Percentiles rank a stretch among this genome's conserved stretches.
Evolutionary conservation across 1,140 invertebrate species (phyloP).

Genomic region (Parapsyche elsis): DNA sequence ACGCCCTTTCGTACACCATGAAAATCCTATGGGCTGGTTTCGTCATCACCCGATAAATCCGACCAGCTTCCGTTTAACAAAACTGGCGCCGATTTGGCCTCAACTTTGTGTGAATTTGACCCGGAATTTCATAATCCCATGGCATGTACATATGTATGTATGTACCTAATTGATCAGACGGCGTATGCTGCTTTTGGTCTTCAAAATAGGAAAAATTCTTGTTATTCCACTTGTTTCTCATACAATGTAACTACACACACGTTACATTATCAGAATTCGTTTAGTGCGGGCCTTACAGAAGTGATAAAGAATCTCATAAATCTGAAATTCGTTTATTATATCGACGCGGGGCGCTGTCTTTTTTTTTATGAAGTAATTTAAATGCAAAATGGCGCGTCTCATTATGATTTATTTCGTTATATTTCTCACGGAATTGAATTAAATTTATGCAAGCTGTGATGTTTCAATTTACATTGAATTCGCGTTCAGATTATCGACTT

Average conservation of each 20-base stretch:
- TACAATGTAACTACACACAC: too few relatives aligned
- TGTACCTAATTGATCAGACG: too few relatives aligned
- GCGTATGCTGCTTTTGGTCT: too few relatives aligned
- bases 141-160: too few relatives aligned
- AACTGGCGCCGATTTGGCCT: not conserved
- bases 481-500: not conserved
- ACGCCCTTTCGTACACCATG: not conserved
- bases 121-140: too few relatives aligned
- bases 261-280: too few relatives aligned
- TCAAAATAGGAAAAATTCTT: too few relatives aligned
- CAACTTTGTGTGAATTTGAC: not conserved
- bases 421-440: constrained; percentile 5
- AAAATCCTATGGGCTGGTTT: not conserved
- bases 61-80: not conserved
- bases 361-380: not conserved
- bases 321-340: too few relatives aligned
- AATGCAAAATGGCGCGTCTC: not conserved
- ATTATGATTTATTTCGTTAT: constrained; percentile 4
- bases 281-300: too few relatives aligned
- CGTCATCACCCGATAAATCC: not conserved
- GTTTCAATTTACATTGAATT: constrained; percentile 21
- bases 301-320: too few relatives aligned
- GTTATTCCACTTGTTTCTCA: too few relatives aligned
- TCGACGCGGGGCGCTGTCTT: too few relatives aligned
- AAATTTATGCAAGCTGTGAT: not conserved